phyloP scores from a whole-genome alignment of 1,140 invertebrate genomes.

The Grapholita molesta region DNA sequence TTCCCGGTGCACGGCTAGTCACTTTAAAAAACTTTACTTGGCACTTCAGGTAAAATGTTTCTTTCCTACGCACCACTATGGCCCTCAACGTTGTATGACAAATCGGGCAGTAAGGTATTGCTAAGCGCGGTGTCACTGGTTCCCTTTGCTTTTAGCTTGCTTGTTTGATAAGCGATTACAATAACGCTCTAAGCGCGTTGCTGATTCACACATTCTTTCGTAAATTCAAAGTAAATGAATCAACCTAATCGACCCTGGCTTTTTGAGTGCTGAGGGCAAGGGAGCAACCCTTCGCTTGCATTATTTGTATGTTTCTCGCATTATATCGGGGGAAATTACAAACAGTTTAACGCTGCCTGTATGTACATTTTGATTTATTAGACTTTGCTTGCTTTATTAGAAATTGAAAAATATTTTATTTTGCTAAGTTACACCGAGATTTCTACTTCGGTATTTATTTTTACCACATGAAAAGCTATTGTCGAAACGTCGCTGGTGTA shows the following conservation, averaged over 20 bases:
- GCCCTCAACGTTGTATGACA: too few relatives aligned
- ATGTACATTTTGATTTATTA: neutral
- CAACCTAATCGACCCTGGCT: neutral
- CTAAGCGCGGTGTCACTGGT: neutral
- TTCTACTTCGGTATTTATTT: too few relatives aligned
- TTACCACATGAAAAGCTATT: too few relatives aligned
- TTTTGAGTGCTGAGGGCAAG: neutral
- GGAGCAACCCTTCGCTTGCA: neutral
- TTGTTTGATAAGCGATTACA: neutral
- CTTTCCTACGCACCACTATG: too few relatives aligned
- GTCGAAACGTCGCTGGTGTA: too few relatives aligned
- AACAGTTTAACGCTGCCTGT: neutral
- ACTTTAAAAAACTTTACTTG: too few relatives aligned
- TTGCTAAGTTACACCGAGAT: too few relatives aligned
- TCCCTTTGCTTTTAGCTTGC: neutral
- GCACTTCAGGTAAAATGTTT: too few relatives aligned
- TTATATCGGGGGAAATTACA: neutral
- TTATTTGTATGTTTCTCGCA: neutral
- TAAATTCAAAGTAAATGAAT: slow-evolving; percentile 4
- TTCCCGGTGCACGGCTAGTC: too few relatives aligned
- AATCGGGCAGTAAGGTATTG: too few relatives aligned
- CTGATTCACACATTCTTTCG: slow-evolving; percentile 8
- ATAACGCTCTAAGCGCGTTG: neutral
- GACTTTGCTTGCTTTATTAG: too few relatives aligned
- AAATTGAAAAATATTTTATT: too few relatives aligned